Base-by-base conservation (phyloP, 2,113 vertebrate genomes). In the Xiphophorus couchianus region DNA sequence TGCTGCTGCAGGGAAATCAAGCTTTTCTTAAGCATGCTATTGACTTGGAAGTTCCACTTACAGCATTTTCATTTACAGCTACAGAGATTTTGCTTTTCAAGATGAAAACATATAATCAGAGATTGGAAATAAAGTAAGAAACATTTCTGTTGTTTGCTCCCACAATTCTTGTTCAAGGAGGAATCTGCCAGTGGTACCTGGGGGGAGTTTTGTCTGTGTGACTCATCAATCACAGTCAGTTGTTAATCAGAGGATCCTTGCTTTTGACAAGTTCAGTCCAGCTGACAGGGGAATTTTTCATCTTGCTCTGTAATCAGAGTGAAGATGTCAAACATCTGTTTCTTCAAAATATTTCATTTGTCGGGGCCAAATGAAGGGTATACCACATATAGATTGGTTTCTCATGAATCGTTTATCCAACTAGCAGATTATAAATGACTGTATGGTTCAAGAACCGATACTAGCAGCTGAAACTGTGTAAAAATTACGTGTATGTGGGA, bases 161-260 rank as follows among this genome's bases (percentile, higher is more conserved):
- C 79, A 82, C 28, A 73, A 58, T 78, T 80, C 61, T 72, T 66
- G 61, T 90, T 15, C 62, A 35, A 84, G 65, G n/a, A 76, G 77
- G 63, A 88, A 83, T 82, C 70, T 35, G 5, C 28, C 35, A 6
- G 75, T 39, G 66, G 73, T 48, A 17, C 5, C 17, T 19, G 4
- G 25, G 22, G 75, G 61, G 54, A 71, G n/a, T 51, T 69, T 33
- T 12, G 37, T 64, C 73, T 30, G 25, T 77, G 77, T 85, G 86
- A 81, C 74, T 91, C 92, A 92, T 92, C 89, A 82, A 83, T 93
- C 86, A 91, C 77, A 91, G 90, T 92, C 88, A 78, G 65, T 58
- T 70, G 88, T 89, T 93, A 93, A 92, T 94, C 93, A 88, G 70
- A 62, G 81, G 83, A 87, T 93, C 91, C 90, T 93, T 92, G 93